Percentiles rank a stretch among this genome's conserved stretches.
phyloP scores from a whole-genome alignment of 2,113 vertebrate genomes.

The Nanorana parkeri region DNA sequence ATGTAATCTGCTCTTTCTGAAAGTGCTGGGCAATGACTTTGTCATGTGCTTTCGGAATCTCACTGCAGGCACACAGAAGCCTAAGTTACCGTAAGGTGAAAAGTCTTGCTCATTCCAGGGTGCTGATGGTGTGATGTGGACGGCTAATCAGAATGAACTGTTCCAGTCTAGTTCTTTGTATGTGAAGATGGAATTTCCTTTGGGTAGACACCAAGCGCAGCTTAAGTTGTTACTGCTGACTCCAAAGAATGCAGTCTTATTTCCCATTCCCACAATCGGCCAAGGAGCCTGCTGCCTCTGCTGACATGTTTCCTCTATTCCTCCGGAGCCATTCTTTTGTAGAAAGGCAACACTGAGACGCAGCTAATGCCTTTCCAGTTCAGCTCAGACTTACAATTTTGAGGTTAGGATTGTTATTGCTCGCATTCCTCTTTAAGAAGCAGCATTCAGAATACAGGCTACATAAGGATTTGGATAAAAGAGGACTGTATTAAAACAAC shows the following conservation, averaged over 20 bases:
- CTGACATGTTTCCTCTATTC: slow-evolving; percentile 53
- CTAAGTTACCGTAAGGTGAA: not conserved
- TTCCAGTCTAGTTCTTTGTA: slow-evolving; percentile 44
- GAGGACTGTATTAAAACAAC: no score
- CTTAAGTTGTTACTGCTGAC: slow-evolving; percentile 45
- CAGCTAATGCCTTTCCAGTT: slow-evolving; percentile 42
- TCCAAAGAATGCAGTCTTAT: slow-evolving; percentile 53
- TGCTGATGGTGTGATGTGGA: slow-evolving; percentile 46
- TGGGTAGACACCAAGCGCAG: slow-evolving; percentile 49
- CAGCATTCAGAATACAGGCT: not conserved
- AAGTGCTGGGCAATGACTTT: no score
- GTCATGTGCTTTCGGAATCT: not conserved
- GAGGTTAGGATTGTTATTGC: slow-evolving; percentile 48
- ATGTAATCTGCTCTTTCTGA: no score
- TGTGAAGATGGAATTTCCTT: slow-evolving; percentile 65
- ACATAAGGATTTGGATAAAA: not conserved
- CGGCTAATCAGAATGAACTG: slow-evolving; percentile 64
- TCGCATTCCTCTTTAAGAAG: slow-evolving; percentile 45
- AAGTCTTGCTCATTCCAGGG: not conserved
- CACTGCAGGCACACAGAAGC: not conserved
- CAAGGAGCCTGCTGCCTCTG: slow-evolving; percentile 51
- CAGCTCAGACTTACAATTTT: slow-evolving; percentile 54
- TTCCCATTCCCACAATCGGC: slow-evolving; percentile 59
- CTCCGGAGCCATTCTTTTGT: slow-evolving; percentile 16
- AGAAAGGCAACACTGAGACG: slow-evolving; percentile 56